Percentiles rank a stretch among this genome's conserved stretches.
Conservation (phyloP, 1,140 invertebrate genomes). For the Physella acuta region DNA sequence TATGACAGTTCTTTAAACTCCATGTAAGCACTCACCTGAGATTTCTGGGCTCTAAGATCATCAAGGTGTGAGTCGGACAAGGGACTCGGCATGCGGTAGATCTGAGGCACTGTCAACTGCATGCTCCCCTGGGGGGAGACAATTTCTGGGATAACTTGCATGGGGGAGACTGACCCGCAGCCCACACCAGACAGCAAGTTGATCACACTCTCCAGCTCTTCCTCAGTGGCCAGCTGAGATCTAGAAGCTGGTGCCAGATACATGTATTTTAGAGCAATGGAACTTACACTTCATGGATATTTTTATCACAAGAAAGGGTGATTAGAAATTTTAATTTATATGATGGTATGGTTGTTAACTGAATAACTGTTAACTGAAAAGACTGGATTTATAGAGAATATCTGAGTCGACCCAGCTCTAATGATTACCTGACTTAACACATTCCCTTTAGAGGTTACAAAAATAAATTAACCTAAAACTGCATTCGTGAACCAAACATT, state of each 20-base stretch:
- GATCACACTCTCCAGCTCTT: conserved; percentile 54
- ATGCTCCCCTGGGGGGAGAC: conserved; percentile 16
- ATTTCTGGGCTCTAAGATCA: conserved; percentile 21
- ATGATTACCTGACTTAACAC: no score
- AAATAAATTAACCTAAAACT: no score
- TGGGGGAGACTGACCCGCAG: conserved; percentile 10
- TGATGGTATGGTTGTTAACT: no score
- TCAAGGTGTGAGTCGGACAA: conserved; percentile 32
- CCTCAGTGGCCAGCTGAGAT: conserved; percentile 43
- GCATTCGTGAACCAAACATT: no score
- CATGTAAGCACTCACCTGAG: conserved; percentile 15
- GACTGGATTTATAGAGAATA: no score
- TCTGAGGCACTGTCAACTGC: conserved; percentile 39
- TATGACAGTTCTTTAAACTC: not conserved
- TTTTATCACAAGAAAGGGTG: no score
- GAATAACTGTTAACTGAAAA: no score
- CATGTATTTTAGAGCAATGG: not conserved
- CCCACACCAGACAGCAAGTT: conserved; percentile 46
- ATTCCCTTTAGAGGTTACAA: no score
- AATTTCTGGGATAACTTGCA: conserved; percentile 28
- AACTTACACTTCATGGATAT: no score
- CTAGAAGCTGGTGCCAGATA: not conserved
- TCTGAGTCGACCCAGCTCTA: no score
- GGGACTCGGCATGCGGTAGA: conserved; percentile 34
- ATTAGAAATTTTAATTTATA: no score